Percentiles rank a stretch among this genome's conserved stretches.
These are phyloP conservation scores for Penaeus japonicus DNA, from an alignment of 1,140 invertebrate genomes.

Conservation along the genomic window DNA sequence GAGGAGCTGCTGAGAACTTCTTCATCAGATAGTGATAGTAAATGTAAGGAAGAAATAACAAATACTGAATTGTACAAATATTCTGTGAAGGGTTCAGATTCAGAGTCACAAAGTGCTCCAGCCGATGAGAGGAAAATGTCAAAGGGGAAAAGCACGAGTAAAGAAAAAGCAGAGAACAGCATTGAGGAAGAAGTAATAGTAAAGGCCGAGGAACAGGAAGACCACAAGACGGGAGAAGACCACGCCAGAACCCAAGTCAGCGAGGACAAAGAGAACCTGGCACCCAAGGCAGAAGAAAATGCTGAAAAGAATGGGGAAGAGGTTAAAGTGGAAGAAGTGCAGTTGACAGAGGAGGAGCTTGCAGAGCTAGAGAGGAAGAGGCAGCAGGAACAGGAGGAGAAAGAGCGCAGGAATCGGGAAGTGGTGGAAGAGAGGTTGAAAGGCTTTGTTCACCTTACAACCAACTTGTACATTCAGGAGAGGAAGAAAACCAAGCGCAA, in stretches of 20 bases:
- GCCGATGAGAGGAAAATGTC: no score
- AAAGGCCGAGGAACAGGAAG: no score
- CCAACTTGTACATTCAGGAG: conserved; percentile 86
- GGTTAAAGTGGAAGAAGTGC: not conserved
- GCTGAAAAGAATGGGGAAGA: conserved; percentile 19
- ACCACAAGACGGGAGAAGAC: no score
- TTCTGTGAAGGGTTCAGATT: no score
- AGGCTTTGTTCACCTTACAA: conserved; percentile 80
- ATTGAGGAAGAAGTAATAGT: no score
- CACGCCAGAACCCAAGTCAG: not conserved
- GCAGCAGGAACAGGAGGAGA: conserved; percentile 23
- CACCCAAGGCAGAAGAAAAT: conserved; percentile 3
- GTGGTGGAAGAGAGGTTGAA: conserved; percentile 78
- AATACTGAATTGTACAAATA: no score
- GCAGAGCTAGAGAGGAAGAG: conserved; percentile 35
- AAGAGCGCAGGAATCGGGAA: conserved; percentile 47
- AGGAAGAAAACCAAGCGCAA: conserved; percentile 68
- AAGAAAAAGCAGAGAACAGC: no score
- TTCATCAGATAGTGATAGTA: no score
- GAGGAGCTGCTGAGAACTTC: no score
- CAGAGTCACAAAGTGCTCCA: no score
- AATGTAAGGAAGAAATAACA: no score
- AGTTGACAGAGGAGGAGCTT: conserved; percentile 39
- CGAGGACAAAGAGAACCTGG: conserved; percentile 23
- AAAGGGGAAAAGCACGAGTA: no score